Evolutionary conservation across 92 coral and sea anemone genomes (phyloP), one percentile per base, ranked within the genome.

Genomic region (Scolanthus callimorphus): DNA sequence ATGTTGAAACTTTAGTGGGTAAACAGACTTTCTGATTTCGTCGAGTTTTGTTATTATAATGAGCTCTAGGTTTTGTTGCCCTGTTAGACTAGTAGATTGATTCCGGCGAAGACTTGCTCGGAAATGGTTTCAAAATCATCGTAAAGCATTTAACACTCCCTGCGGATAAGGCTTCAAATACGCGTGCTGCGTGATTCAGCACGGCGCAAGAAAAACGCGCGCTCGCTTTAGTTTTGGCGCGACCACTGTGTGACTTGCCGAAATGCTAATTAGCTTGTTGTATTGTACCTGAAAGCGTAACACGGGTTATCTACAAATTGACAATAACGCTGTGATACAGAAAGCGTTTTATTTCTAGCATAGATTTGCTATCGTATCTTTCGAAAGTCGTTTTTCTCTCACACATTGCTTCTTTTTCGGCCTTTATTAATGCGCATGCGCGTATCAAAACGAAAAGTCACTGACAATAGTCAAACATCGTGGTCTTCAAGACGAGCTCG

Each of bases 21-120:
- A 70, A 47, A 70, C 20, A 34, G 41, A 13, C 69, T 28, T 50
- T 60, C 68, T 59, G 46, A 70, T 87, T 87, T 87, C 96, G 96
- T 29, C 84, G 43, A 87, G 76, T 87, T 87, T 87, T 87, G 96
- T 87, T 73, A 83, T 87, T 87, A 70, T 83, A 87, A 87, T 87
- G 57, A 69, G 89, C 44, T 55, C 19, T 29, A 8, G 27, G 39
- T n/a, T n/a, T n/a, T 28, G 20, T 38, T 34, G 64, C 26, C 64
- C 57, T 48, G 11, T 63, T 49, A 30, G 23, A 6, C 25, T 3
- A 11, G 22, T n/a, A n/a, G n/a, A n/a, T n/a, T n/a, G n/a, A n/a
- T n/a, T n/a, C n/a, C n/a, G n/a, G n/a, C n/a, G n/a, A n/a, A n/a
- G n/a, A n/a, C n/a, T n/a, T n/a, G n/a, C n/a, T n/a, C n/a, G n/a